phyloP scores from a whole-genome alignment of 2,113 vertebrate species.

The Equus quagga region DNA sequence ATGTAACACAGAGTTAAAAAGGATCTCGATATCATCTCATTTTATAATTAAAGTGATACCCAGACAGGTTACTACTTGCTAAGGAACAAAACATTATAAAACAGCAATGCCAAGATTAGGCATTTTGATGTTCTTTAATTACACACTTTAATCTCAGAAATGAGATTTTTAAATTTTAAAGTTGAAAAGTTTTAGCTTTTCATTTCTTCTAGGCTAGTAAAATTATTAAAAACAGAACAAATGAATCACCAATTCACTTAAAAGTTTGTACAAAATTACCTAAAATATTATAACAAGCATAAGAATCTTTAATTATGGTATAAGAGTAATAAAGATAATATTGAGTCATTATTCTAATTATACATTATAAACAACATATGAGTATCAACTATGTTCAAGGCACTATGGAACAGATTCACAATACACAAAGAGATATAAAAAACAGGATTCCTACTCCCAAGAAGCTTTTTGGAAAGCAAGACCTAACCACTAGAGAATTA shows the following conservation, averaged over 20 bases:
- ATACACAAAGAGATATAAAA: not conserved
- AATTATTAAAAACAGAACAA: constrained; percentile 43
- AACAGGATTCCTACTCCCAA: not conserved
- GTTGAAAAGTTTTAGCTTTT: constrained; percentile 22
- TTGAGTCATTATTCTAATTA: constrained; percentile 34
- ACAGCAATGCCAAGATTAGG: constrained; percentile 13
- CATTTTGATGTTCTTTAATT: constrained; percentile 46
- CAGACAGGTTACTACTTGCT: constrained; percentile 16
- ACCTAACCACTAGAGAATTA: not conserved
- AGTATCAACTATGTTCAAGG: not conserved
- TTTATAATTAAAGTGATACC: constrained; percentile 57
- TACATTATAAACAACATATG: constrained; percentile 44
- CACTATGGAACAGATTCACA: not conserved
- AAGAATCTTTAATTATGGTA: constrained; percentile 31
- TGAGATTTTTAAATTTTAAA: not conserved
- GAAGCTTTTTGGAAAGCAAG: constrained; percentile 41
- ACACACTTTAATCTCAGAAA: constrained; percentile 39
- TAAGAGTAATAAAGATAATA: constrained; percentile 38
- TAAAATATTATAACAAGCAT: constrained; percentile 45
- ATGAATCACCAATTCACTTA: constrained; percentile 39
- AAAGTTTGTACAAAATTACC: constrained; percentile 56
- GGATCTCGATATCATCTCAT: constrained; percentile 24
- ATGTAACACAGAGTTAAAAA: constrained; percentile 1
- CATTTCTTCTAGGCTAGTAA: constrained; percentile 18
- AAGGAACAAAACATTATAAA: constrained; percentile 31